Base-by-base conservation (phyloP, 2,888 invertebrate genomes). In the Sarcophaga subvicina region DNA sequence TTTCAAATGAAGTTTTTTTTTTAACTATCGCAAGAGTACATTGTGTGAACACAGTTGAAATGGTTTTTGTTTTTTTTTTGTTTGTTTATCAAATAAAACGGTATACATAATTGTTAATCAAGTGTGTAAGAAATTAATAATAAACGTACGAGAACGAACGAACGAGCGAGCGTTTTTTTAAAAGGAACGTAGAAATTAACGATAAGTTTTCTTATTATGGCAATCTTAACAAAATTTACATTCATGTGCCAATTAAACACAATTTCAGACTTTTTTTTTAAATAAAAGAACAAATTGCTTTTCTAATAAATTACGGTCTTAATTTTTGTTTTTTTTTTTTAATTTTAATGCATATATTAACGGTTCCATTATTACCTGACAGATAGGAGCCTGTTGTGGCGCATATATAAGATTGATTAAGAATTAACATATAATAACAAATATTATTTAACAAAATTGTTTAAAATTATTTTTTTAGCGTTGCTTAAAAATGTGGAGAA, bases 351-450 rank as follows among this genome's bases (percentile, higher is more conserved):
- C 75, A 80, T 69, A 73, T 79, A 76, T 85, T 78, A 83, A 80
- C 80, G 77, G 80, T 83, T 88, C 79, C 79, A 88, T 90, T 91
- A 89, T 93, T 93, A 93, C 93, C 93, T 93, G 93, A 93, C 92
- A 93, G 90, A 91, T 93, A 93, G 90, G 93, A 92, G 93, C 94
- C 93, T 93, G 92, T 80, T 78, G 84, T 81, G 84, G 84, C 87
- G 87, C 84, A 84, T 72, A 27, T 84, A 67, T 71, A 54, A 75
- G 75, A 73, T 83, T 73, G 63, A 82, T 87, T 81, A 79, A 84
- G 76, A 87, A 87, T 84, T 78, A 83, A 83, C 72, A 84, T 67
- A 87, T 69, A 85, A 84, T 27, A 83, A 66, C 73, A 86, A 71
- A 81, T 63, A 80, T 86, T 86, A 83, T 83, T 83, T 47, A 78